A percentile compares a stretch with the other conserved stretches of the same genome.
phyloP scores from a whole-genome alignment of 2,888 invertebrate genomes.

The Drosophila aldrichi region DNA sequence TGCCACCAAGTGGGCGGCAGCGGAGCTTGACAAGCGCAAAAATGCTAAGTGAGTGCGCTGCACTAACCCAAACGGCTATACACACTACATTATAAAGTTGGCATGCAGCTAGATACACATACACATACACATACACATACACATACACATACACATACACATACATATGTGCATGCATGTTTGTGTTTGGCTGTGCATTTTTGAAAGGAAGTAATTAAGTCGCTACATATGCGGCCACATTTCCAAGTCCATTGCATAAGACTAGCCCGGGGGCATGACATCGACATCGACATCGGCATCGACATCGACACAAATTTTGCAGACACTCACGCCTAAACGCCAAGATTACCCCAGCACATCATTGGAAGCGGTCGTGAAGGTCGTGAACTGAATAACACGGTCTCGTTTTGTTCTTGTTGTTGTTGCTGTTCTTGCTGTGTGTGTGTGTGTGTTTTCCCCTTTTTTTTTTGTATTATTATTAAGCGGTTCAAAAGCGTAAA shows the following conservation, averaged over 20 bases:
- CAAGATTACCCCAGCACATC: constrained; percentile 41
- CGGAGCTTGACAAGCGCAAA: constrained; percentile 33
- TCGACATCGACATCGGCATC: constrained; percentile 25
- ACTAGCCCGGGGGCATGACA: constrained; percentile 37
- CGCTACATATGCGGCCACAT: constrained; percentile 13
- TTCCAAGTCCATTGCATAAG: constrained; percentile 36
- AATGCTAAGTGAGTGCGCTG: constrained; percentile 17
- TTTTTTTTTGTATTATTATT: constrained; percentile 40
- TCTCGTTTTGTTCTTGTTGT: constrained; percentile 17
- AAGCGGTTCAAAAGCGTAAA: constrained; percentile 60
- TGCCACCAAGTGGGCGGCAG: constrained; percentile 34
- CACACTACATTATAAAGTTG: constrained; percentile 24
- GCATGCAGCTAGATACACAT: neutral
- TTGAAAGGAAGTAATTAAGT: constrained; percentile 27
- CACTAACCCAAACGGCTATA: constrained; percentile 11
- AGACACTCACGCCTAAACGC: constrained; percentile 34
- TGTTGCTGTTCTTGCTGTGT: constrained; percentile 5
- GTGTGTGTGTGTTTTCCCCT: neutral
- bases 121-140: neutral
- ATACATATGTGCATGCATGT: neutral
- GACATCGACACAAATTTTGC: constrained; percentile 27
- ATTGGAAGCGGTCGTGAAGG: constrained; percentile 49
- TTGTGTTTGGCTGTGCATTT: constrained; percentile 11
- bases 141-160: neutral
- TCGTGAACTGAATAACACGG: constrained; percentile 56